Conservation (phyloP, 2,113 vertebrate genomes). For the Neotragus moschatus region DNA sequence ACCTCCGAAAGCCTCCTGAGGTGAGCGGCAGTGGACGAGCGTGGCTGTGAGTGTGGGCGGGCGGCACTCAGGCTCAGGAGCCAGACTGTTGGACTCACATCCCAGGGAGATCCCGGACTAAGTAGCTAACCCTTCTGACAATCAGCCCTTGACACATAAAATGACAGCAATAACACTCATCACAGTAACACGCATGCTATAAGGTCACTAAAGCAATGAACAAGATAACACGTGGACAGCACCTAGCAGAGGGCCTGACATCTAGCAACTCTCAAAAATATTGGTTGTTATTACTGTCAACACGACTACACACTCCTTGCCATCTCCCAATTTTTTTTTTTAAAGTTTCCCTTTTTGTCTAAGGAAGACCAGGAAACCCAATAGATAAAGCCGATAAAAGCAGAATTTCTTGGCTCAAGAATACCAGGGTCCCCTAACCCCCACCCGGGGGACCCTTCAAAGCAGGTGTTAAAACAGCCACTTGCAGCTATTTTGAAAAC, state of each 20-base stretch:
- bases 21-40: fast-evolving
- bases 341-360: background rate
- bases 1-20: background rate
- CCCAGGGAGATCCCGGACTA: background rate
- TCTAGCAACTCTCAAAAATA: background rate
- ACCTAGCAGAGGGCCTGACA: fast-evolving
- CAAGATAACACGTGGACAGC: too few relatives aligned
- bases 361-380: background rate
- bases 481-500: background rate
- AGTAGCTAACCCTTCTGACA: background rate
- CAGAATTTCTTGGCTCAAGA: background rate
- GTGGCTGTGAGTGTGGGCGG: too few relatives aligned
- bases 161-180: background rate
- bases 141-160: background rate
- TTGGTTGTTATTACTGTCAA: background rate
- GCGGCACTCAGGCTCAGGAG: background rate
- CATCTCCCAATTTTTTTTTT: background rate
- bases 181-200: too few relatives aligned
- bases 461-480: background rate
- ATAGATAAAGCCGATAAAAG: background rate
- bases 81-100: background rate
- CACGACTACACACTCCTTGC: fast-evolving
- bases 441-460: background rate
- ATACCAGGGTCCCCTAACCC: background rate
- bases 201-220: background rate